Evolutionary conservation across 2,888 invertebrate species (phyloP), one percentile per base, ranked within the genome.

Genomic region (Abscondita cerata): DNA sequence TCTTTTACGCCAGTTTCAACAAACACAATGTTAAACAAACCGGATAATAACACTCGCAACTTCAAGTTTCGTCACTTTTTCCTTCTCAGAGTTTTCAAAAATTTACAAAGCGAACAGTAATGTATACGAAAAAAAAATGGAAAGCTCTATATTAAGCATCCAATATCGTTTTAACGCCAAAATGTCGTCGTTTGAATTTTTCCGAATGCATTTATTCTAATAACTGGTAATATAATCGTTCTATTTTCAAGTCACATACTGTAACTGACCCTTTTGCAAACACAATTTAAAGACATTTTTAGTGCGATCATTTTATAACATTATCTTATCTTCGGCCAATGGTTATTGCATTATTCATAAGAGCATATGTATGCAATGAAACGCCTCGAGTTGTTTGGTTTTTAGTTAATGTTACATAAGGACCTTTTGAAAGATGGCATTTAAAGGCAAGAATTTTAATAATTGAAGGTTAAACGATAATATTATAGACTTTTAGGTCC

Each of bases 401-500:
- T 25, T 25, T 25, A 6, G 4, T 25, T 25, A 25, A 25, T 44
- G 4, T 58, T 58, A 58, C 58, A 53, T 50, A 51, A 47, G 25
- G 57, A 50, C 62, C 62, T 62, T n/a, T 62, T 58, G 31, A 62
- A 19, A 62, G 38, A 41, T 62, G 62, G 58, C 62, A 62, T 62
- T 62, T 62, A 44, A 31, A 40, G 25, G 41, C 58, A 62, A 51
- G 50, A 62, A 58, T 53, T 62, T 62, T 62, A 62, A 62, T 62
- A 62, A 62, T 58, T 62, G 62, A 62, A 62, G 62, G 62, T 62
- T 62, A 62, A 62, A 62, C 54, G 62, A 59, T 58, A 58, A 50
- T 62, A 59, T 62, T 62, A 62, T 53, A 62, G 62, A 62, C 62
- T 62, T 57, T 62, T 62, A 62, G 62, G 48, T 53, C 62, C 55